These are phyloP conservation scores for Boulengeromyrus knoepffleri DNA, from an alignment of 2,113 vertebrate species.

Conservation along the genomic window DNA sequence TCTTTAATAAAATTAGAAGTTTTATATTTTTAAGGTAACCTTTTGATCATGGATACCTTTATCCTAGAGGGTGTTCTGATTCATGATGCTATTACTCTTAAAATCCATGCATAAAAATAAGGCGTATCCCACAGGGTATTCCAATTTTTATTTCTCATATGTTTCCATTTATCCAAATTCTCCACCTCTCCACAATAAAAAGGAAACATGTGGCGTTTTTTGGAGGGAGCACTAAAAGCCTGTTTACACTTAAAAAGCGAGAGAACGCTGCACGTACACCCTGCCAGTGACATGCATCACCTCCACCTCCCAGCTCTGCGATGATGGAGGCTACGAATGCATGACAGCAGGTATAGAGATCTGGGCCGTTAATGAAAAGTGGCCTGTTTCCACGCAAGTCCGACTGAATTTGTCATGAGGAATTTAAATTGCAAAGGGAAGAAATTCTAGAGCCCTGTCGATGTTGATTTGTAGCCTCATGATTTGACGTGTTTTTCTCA, in stretches of 20 bases:
- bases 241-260: background rate
- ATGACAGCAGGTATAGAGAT: background rate
- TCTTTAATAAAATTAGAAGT: background rate
- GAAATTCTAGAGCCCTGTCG: background rate
- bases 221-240: background rate
- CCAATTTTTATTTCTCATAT: background rate
- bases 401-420: background rate
- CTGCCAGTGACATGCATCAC: background rate
- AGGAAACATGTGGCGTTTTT: background rate
- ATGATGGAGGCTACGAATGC: background rate
- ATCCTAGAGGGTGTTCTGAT: background rate
- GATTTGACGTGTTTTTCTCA: background rate
- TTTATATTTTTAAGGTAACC: background rate
- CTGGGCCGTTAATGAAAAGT: background rate
- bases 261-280: background rate
- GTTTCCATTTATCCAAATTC: conserved; percentile 1
- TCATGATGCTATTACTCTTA: conserved; percentile 1
- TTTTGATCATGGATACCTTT: conserved; percentile 7
- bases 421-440: background rate
- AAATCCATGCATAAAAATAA: background rate
- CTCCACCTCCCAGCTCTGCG: background rate
- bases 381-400: background rate
- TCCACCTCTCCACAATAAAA: background rate
- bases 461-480: background rate
- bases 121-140: background rate